Percentiles rank a stretch among this genome's conserved stretches.
Conservation (phyloP, 92 coral and sea anemone genomes). For the Scolanthus callimorphus region DNA sequence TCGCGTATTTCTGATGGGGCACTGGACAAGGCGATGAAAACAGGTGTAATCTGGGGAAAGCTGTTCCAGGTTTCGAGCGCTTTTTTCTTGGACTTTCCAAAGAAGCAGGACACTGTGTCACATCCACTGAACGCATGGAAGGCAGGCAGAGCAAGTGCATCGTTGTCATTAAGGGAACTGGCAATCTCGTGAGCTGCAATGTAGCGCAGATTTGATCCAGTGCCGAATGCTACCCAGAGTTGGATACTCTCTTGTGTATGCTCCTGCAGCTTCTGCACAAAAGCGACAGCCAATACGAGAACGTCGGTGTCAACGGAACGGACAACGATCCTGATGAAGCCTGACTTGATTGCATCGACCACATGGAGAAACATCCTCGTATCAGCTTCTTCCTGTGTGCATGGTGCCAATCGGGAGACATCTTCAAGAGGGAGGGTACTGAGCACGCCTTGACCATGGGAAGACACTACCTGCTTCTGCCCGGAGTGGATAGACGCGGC, state of each 20-base stretch:
- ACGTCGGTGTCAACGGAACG: too few species aligned
- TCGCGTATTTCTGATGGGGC: slow-evolving; percentile 8
- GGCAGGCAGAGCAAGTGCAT: slow-evolving; percentile 27
- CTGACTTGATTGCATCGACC: slow-evolving; percentile 33
- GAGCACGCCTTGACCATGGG: slow-evolving; percentile 29
- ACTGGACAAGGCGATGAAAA: slow-evolving; percentile 13
- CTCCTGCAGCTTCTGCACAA: too few species aligned
- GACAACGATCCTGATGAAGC: slow-evolving; percentile 16
- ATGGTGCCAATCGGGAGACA: slow-evolving; percentile 16
- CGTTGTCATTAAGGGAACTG: slow-evolving; percentile 5
- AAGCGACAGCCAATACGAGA: too few species aligned
- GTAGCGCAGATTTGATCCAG: slow-evolving; percentile 22
- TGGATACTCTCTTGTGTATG: slow-evolving; percentile 2
- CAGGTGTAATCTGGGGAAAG: slow-evolving; percentile 14
- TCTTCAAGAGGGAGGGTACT: slow-evolving; percentile 5
- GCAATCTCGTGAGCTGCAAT: slow-evolving; percentile 15
- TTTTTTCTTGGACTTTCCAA: slow-evolving; percentile 30
- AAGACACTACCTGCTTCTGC: slow-evolving; percentile 35
- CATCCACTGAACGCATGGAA: slow-evolving; percentile 36
- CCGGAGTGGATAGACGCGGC: too few species aligned
- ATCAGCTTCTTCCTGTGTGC: slow-evolving; percentile 41
- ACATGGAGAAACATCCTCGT: slow-evolving; percentile 42
- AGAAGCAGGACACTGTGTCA: slow-evolving; percentile 28
- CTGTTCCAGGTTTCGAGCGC: slow-evolving; percentile 19
- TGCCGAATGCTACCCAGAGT: slow-evolving; percentile 34